phyloP scores from a whole-genome alignment of 2,113 vertebrate species.

The Stictonetta naevosa region DNA sequence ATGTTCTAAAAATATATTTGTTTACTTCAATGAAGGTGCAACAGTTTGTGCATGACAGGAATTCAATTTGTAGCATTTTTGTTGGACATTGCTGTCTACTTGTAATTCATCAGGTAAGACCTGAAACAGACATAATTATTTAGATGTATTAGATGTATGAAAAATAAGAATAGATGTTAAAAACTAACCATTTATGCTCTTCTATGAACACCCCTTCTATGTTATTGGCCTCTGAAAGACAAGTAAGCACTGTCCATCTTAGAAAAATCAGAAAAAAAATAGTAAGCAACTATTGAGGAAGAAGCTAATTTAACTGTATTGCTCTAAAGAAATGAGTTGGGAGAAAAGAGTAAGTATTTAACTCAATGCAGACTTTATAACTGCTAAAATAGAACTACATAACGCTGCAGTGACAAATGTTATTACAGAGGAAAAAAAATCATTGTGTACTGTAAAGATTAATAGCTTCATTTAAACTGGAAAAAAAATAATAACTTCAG shows the following conservation, averaged over 20 bases:
- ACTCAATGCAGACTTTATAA: not conserved
- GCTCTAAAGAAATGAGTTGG: not conserved
- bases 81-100: not conserved
- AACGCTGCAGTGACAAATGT: fast-evolving
- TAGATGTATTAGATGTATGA: not conserved
- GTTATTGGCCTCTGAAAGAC: not conserved
- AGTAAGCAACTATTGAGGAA: not conserved
- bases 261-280: fast-evolving
- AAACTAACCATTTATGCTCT: not conserved
- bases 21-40: not conserved
- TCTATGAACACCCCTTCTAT: not conserved
- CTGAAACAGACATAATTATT: not conserved
- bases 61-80: not conserved
- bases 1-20: not conserved
- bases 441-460: not conserved
- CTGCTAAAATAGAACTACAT: not conserved
- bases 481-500: not conserved
- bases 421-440: not conserved
- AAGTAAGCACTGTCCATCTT: not conserved
- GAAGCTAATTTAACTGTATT: not conserved
- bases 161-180: not conserved
- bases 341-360: not conserved
- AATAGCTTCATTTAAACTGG: not conserved
- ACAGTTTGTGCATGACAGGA: not conserved
- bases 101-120: not conserved